phyloP scores from a whole-genome alignment of 2,113 vertebrate genomes.

The Seriola quinqueradiata region DNA sequence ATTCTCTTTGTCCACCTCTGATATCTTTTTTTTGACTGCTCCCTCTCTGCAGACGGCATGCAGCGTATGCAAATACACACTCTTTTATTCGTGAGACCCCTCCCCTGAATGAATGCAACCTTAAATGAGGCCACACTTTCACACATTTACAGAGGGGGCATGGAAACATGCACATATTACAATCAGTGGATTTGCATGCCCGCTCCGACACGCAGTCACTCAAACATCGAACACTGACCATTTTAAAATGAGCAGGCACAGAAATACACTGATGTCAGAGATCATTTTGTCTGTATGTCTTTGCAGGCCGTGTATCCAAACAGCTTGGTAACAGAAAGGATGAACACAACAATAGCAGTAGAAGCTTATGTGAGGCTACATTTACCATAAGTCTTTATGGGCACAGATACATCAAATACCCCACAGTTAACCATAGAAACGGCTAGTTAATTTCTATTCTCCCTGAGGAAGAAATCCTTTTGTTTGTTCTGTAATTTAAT shows the following conservation, averaged over 20 bases:
- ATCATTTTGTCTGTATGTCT: constrained; percentile 19
- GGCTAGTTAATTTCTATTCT: neutral
- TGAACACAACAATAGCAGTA: neutral
- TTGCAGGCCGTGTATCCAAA: neutral
- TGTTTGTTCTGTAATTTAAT: neutral
- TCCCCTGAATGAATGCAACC: constrained; percentile 78
- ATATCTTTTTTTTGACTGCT: constrained; percentile 82
- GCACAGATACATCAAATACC: too few relatives aligned
- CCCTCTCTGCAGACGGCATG: constrained; percentile 83
- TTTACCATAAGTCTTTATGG: neutral
- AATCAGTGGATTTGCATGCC: constrained; percentile 66
- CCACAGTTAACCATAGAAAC: neutral
- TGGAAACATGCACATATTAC: constrained; percentile 66
- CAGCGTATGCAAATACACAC: constrained; percentile 83
- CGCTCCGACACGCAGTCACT: constrained; percentile 62
- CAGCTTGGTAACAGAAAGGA: neutral
- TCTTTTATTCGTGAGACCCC: constrained; percentile 76
- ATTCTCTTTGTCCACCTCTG: constrained; percentile 83
- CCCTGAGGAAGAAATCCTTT: neutral
- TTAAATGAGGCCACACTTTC: constrained; percentile 83
- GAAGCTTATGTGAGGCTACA: neutral
- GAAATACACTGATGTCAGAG: constrained; percentile 1
- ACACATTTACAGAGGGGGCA: constrained; percentile 69
- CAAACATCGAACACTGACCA: constrained; percentile 43
- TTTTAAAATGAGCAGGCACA: constrained; percentile 38